Evolutionary conservation across 2,113 vertebrate genomes (phyloP).

Genomic region (Xenopus laevis): DNA sequence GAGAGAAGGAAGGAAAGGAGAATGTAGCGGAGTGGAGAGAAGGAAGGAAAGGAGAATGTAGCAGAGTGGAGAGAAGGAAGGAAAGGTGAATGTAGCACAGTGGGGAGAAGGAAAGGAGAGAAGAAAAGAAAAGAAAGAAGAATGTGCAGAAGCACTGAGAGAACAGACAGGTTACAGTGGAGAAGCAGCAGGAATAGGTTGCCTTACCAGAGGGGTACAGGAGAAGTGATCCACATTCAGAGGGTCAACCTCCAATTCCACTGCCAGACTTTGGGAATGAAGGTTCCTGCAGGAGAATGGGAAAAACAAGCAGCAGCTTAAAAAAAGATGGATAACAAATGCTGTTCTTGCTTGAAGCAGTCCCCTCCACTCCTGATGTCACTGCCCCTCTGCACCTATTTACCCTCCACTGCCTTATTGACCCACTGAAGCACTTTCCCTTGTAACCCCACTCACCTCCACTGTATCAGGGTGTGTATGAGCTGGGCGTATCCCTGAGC

Average conservation of each 20-base stretch:
- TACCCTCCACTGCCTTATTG: not conserved
- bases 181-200: no score
- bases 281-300: slow-evolving; percentile 59
- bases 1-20: no score
- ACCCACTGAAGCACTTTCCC: no score
- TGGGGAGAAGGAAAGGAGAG: no score
- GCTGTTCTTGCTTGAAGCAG: not conserved
- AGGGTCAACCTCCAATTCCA: slow-evolving; percentile 88
- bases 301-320: not conserved
- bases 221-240: slow-evolving; percentile 94
- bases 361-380: not conserved
- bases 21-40: no score
- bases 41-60: no score
- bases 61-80: no score
- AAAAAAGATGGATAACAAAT: not conserved
- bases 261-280: slow-evolving; percentile 72
- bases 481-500: slow-evolving; percentile 84
- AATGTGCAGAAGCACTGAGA: no score
- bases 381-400: no score
- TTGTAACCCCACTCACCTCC: slow-evolving; percentile 48
- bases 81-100: no score
- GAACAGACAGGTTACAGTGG: no score
- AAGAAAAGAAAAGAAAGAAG: no score
- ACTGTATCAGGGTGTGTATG: slow-evolving; percentile 78
- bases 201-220: slow-evolving; percentile 76